Conservation (phyloP, 1,140 invertebrate genomes). For the Drosophila gunungcola region DNA sequence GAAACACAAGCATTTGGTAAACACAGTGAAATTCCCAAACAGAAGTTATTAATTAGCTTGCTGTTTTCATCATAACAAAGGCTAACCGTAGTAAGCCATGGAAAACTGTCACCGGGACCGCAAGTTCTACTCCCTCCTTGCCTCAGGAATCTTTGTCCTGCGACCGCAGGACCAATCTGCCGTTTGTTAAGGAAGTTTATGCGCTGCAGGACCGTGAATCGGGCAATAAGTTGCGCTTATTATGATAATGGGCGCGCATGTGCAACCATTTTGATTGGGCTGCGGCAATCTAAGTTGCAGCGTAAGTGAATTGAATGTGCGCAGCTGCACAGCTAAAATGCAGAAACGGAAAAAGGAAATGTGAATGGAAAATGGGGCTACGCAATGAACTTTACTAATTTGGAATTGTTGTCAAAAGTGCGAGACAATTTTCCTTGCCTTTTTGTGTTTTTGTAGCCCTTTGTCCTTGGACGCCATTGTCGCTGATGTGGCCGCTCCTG, state of each 20-base stretch:
- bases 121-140: not conserved
- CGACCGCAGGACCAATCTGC: slow-evolving; percentile 22
- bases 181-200: slow-evolving; percentile 57
- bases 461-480: too few relatives aligned
- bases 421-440: slow-evolving; percentile 11
- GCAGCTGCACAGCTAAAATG: slow-evolving; percentile 21
- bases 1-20: not conserved
- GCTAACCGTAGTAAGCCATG: not conserved
- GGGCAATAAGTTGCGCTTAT: slow-evolving; percentile 64
- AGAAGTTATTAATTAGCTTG: not conserved
- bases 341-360: slow-evolving; percentile 1
- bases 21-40: not conserved
- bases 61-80: not conserved
- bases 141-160: slow-evolving; percentile 8
- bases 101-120: slow-evolving; percentile 18
- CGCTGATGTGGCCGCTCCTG: slow-evolving; percentile 1
- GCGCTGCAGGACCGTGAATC: slow-evolving; percentile 34
- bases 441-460: not conserved
- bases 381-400: slow-evolving; percentile 34
- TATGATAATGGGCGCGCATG: slow-evolving; percentile 73
- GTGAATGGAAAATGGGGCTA: not conserved
- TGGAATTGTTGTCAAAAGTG: slow-evolving; percentile 73
- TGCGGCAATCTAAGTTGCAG: slow-evolving; percentile 15
- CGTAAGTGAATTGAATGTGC: slow-evolving; percentile 72
- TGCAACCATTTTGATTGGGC: slow-evolving; percentile 61